Conservation (phyloP, 2,888 invertebrate species). For the Pachliopta kotzebuea region DNA sequence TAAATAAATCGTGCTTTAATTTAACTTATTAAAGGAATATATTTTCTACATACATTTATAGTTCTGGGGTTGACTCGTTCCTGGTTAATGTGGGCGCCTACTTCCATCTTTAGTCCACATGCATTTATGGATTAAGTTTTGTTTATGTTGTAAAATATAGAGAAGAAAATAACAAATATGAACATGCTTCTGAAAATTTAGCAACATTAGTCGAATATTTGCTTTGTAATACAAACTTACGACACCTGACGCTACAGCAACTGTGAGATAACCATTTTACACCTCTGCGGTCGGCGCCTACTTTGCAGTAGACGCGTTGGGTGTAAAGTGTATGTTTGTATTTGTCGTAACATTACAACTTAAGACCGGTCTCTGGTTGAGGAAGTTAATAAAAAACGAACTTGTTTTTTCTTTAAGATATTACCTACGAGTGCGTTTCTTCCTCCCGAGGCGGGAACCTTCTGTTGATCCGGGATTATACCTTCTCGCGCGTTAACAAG, state of each 20-base stretch:
- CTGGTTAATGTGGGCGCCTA: too few species aligned
- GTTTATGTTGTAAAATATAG: too few species aligned
- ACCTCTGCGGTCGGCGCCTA: not conserved
- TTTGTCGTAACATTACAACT: not conserved
- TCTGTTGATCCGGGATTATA: conserved; percentile 33
- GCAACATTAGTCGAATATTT: not conserved
- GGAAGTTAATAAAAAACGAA: not conserved
- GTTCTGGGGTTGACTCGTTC: too few species aligned
- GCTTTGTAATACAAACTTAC: not conserved
- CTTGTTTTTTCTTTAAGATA: conserved; percentile 26
- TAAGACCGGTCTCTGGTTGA: not conserved
- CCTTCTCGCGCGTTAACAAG: conserved; percentile 34
- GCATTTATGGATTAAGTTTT: too few species aligned
- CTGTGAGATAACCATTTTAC: not conserved
- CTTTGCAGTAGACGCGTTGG: not conserved
- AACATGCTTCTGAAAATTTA: too few species aligned
- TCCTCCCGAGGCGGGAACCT: conserved; percentile 32
- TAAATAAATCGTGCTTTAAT: not conserved
- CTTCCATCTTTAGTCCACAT: too few species aligned
- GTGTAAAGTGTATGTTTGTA: not conserved
- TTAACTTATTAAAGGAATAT: not conserved
- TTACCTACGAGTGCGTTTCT: conserved; percentile 29
- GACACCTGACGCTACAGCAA: not conserved
- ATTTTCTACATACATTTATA: too few species aligned
- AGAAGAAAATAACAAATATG: too few species aligned